Conservation (phyloP, 2,113 vertebrate genomes). For the Albula glossodonta region DNA sequence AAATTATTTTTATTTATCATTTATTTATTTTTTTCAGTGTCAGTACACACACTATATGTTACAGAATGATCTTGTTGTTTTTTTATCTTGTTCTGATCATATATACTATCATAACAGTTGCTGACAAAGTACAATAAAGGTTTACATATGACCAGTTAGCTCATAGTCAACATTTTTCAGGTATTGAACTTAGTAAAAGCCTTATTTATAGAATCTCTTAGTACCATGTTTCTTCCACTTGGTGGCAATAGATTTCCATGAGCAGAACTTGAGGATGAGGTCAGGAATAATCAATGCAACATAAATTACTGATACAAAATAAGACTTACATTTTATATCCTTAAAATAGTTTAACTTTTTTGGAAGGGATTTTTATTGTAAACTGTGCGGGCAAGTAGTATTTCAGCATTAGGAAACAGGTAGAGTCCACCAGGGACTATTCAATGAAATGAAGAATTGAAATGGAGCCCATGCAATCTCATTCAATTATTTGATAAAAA, state of each 20-base stretch:
- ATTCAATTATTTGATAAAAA: background rate
- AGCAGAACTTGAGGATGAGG: background rate
- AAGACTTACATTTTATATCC: background rate
- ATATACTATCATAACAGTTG: background rate
- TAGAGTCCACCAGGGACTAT: too few species aligned
- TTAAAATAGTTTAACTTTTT: background rate
- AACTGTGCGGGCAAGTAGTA: background rate
- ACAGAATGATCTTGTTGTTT: background rate
- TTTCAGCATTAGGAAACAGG: background rate
- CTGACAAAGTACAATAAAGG: background rate
- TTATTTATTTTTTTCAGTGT: background rate
- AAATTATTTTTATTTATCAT: background rate
- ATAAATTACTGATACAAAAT: background rate
- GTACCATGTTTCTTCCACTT: constrained; percentile 10
- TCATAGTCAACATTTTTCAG: background rate
- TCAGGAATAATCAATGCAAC: background rate
- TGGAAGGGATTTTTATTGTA: background rate
- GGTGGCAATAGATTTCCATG: constrained; percentile 15
- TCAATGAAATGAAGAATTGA: background rate
- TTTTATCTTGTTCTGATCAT: background rate
- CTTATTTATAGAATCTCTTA: background rate
- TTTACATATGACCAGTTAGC: background rate
- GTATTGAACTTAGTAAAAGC: background rate
- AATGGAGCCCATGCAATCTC: background rate
- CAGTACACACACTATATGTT: background rate